These are phyloP conservation scores for Hyla sarda DNA, from an alignment of 2,113 vertebrate species.

Conservation along the genomic window DNA sequence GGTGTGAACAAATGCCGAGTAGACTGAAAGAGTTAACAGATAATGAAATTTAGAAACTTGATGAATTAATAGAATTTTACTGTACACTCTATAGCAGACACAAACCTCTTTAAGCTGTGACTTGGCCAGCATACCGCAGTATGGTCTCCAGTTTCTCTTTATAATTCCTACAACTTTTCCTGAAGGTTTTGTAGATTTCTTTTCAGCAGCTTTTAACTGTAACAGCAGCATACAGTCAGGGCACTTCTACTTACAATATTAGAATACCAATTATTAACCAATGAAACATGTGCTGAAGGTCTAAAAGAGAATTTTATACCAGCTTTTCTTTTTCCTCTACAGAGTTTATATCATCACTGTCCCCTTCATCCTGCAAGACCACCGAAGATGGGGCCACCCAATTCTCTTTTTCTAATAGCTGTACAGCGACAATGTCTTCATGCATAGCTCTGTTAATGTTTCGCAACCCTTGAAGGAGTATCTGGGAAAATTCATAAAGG, in stretches of 20 bases:
- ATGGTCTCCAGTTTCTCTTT: slow-evolving; percentile 94
- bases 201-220: slow-evolving; percentile 76
- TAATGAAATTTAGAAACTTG: background rate
- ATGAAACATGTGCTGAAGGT: background rate
- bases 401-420: slow-evolving; percentile 80
- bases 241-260: no score
- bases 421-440: slow-evolving; percentile 92
- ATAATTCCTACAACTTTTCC: slow-evolving; percentile 94
- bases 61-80: background rate
- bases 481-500: slow-evolving; percentile 69
- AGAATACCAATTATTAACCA: background rate
- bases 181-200: slow-evolving; percentile 81
- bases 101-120: slow-evolving; percentile 94
- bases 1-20: slow-evolving; percentile 95
- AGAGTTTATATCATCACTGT: slow-evolving; percentile 80
- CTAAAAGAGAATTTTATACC: slow-evolving; percentile 64
- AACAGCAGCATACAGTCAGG: no score
- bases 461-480: slow-evolving; percentile 91
- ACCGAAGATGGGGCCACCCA: slow-evolving; percentile 91
- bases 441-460: slow-evolving; percentile 92
- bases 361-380: slow-evolving; percentile 89
- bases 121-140: slow-evolving; percentile 92
- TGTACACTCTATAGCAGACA: background rate
- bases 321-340: slow-evolving; percentile 80
- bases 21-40: slow-evolving; percentile 73